Evolutionary conservation across 2,797 vertebrate species (phyloP).

Genomic region (Furcifer pardalis): DNA sequence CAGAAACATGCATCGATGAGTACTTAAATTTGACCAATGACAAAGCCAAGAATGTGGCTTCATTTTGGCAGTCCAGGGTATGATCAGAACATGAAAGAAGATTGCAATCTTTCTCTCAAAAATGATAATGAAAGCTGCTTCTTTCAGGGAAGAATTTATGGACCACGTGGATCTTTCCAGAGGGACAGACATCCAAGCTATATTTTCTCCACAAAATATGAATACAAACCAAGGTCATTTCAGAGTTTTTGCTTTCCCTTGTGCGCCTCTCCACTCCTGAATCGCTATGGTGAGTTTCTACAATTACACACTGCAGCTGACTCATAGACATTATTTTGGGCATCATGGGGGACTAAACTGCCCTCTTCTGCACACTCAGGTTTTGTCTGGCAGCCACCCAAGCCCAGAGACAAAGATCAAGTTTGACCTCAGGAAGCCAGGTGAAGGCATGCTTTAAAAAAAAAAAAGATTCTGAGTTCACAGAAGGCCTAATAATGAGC

Average conservation of each 20-base stretch:
- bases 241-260: fast-evolving
- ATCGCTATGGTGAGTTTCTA: background rate
- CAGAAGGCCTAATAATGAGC: background rate
- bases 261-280: background rate
- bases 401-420: background rate
- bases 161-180: constrained; percentile 16
- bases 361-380: no score
- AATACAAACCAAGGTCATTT: no score
- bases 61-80: no score
- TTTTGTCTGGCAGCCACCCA: background rate
- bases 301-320: constrained; percentile 12
- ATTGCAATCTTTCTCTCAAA: constrained; percentile 62
- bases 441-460: background rate
- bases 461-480: background rate
- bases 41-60: no score
- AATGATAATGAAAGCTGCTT: constrained; percentile 15
- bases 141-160: background rate
- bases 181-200: constrained; percentile 16
- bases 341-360: no score
- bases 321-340: background rate
- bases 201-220: constrained; percentile 23
- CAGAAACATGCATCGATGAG: no score
- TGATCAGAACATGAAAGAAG: no score
- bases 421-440: background rate
- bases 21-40: no score